Evolutionary conservation across 2,888 invertebrate species (phyloP), one percentile per base, ranked within the genome.

Genomic region (Limnephilus auricula): DNA sequence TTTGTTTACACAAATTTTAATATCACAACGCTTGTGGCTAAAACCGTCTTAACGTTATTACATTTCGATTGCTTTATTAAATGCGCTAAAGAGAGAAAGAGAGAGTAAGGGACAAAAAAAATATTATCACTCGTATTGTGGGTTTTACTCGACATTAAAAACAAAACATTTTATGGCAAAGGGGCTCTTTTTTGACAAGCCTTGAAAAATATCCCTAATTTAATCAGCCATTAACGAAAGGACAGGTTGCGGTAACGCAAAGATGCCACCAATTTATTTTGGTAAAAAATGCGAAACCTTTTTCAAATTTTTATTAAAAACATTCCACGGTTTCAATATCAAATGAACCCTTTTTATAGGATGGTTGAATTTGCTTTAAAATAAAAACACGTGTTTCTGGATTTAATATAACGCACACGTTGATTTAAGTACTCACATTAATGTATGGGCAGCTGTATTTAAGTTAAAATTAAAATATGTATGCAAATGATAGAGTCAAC

Each of bases 41-140:
- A 45, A 85, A 45, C 45, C 30, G 37, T 85, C 40, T 85, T 85
- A n/a, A 30, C 85, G 32, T 50, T 65, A 87, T 87, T 87, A 87
- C 87, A 87, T 87, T 87, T 65, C 31, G 65, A 87, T 87, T 50
- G 3, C 31, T 31, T 87, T 65, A 78, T 87, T 87, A 65, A 87
- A 87, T 86, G 65, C 32, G 12, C 12, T 65, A 2, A 5, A 50
- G 45, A 45, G 45, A 45, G 13, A 45, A 40, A 0, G 65, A 31
- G 25, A 50, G 31, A 31, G 25, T 31, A 6, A 31, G 50, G 45
- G 31, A 50, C 50, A 65, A 32, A 65, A 65, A 15, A 87, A 87
- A 87, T 65, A 32, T 65, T 65, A 87, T 50, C 31, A 32, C 31
- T 5, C 50, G 32, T 87, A 87, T 65, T 50, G 65, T 31, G 87